These are phyloP conservation scores for Liopterus haemorrhoidalis DNA, from an alignment of 2,888 invertebrate species.

Conservation along the genomic window DNA sequence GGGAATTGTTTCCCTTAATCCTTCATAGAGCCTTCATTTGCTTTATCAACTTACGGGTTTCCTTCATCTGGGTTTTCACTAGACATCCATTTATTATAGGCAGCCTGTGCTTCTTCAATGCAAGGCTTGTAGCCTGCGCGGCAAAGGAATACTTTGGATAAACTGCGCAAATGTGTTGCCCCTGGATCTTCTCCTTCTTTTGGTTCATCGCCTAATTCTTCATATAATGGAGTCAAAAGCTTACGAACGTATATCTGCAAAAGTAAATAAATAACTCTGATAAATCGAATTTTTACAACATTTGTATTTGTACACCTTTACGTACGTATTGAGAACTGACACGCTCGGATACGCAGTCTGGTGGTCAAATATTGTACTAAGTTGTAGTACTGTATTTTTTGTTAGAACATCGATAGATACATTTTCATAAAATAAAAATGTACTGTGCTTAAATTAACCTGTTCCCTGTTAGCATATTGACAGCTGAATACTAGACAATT, in stretches of 20 bases:
- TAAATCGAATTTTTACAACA: slow-evolving; percentile 10
- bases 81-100: slow-evolving; percentile 70
- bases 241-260: slow-evolving; percentile 62
- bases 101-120: slow-evolving; percentile 65
- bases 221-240: slow-evolving; percentile 65
- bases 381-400: too few species aligned
- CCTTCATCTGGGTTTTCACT: slow-evolving; percentile 68
- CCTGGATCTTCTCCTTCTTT: slow-evolving; percentile 58
- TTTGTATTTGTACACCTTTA: slow-evolving; percentile 7
- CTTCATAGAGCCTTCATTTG: too few species aligned
- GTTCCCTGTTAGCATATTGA: too few species aligned
- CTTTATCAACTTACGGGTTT: slow-evolving; percentile 61
- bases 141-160: slow-evolving; percentile 67
- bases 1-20: not conserved
- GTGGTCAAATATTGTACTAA: too few species aligned
- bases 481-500: too few species aligned
- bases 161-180: slow-evolving; percentile 60
- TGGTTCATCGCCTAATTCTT: slow-evolving; percentile 55
- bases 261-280: slow-evolving; percentile 17
- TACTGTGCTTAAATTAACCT: too few species aligned
- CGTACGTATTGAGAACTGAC: too few species aligned
- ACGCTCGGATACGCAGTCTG: too few species aligned
- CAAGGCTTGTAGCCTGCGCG: slow-evolving; percentile 72
- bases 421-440: too few species aligned
- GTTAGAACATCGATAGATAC: too few species aligned